Evolutionary conservation across 2,797 vertebrate genomes (phyloP), one percentile per base, ranked within the genome.

Genomic region (Loriculus beryllinus): DNA sequence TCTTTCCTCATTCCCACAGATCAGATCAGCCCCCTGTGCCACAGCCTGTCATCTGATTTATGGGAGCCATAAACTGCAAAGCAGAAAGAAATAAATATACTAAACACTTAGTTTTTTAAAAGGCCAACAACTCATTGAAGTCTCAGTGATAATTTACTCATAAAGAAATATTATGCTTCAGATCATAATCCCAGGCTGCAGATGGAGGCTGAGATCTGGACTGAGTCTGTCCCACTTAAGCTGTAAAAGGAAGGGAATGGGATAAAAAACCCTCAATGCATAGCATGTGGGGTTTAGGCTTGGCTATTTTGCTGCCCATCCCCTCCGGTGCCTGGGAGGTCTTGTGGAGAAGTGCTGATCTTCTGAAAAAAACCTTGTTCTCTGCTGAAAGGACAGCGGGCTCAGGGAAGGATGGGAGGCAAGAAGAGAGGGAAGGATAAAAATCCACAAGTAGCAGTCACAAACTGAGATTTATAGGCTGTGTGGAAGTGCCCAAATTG

Each of bases 71-170:
- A 96, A 95, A 96, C 70, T 48, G 80, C 71, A 84, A 93, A 95
- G 83, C 67, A 95, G 90, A 95, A 79, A 95, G 91, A 88, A 95
- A 94, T 86, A 93, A 96, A 96, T 92, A 95, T 93, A 92, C 94
- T 95, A 92, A 95, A 72, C 95, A 81, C 93, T 91, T 86, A 40
- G 42, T 49, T 90, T 96, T 91, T 93, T 92, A 79, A 95, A 95
- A 95, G 91, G 90, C 88, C 85, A 91, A 60, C n/a, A 86, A 90
- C 2, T 0, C 92, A 91, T 91, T 95, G 94, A 93, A 92, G 88
- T 93, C 92, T 82, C 2, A 2, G 94, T 59, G 90, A 93, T 95
- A 96, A 96, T 94, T 95, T 95, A 80, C 92, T 95, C 80, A 86
- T 94, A 94, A 96, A 95, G 88, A 95, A 96, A 95, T 92, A 86